These are phyloP conservation scores for Thaumetopoea pityocampa DNA, from an alignment of 1,140 invertebrate genomes.

Conservation along the genomic window DNA sequence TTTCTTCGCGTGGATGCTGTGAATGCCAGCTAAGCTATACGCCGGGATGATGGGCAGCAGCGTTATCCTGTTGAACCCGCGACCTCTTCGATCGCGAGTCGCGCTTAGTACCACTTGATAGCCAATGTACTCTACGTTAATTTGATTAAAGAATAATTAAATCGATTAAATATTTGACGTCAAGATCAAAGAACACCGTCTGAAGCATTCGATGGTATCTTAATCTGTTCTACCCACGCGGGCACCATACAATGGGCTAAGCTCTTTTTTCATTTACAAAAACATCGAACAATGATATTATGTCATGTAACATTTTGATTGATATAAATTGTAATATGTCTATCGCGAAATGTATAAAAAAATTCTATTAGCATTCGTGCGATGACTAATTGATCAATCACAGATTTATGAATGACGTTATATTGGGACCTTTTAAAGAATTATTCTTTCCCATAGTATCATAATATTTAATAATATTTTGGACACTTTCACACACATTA, in stretches of 20 bases:
- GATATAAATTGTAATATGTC: conserved; percentile 35
- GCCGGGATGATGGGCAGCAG: no score
- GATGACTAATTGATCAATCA: conserved; percentile 18
- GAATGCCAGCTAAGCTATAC: no score
- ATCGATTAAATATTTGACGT: conserved; percentile 14
- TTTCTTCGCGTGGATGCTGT: no score
- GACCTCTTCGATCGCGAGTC: no score
- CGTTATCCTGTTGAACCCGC: no score
- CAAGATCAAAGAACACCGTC: conserved; percentile 44
- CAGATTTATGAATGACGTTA: conserved; percentile 8
- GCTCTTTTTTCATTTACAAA: conserved; percentile 44
- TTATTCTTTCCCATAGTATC: no score
- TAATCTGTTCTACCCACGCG: conserved; percentile 49
- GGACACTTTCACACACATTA: no score
- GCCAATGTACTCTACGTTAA: neutral
- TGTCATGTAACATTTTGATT: conserved; percentile 59
- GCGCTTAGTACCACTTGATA: no score
- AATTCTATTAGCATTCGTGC: conserved; percentile 5
- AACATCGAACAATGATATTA: conserved; percentile 52
- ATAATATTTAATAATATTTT: no score
- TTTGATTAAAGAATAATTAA: conserved; percentile 12
- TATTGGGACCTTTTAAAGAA: no score
- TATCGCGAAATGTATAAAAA: conserved; percentile 19
- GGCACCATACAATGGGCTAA: conserved; percentile 37
- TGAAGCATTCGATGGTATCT: conserved; percentile 52